A percentile compares a stretch with the other conserved stretches of the same genome.
These are phyloP conservation scores for Netelia fuscicornis DNA, from an alignment of 2,888 invertebrate genomes.

Conservation along the genomic window DNA sequence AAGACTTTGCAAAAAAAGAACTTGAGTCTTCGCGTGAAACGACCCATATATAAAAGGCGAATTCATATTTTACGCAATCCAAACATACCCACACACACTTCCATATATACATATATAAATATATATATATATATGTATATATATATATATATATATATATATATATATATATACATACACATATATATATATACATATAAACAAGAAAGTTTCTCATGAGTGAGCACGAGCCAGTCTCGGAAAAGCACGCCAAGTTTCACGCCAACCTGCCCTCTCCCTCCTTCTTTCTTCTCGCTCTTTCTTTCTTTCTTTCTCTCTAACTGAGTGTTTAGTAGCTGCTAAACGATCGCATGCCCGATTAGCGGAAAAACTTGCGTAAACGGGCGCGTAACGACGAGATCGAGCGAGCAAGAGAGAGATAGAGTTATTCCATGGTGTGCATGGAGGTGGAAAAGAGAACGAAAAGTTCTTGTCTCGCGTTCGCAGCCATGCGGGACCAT, in stretches of 20 bases:
- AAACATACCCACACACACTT: too few relatives aligned
- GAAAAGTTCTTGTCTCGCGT: slow-evolving; percentile 70
- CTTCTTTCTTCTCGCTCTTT: not conserved
- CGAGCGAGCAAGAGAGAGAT: not conserved
- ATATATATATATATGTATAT: not conserved
- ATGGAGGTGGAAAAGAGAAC: slow-evolving; percentile 39
- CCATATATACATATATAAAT: too few relatives aligned
- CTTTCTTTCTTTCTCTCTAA: slow-evolving; percentile 38
- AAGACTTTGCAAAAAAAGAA: too few relatives aligned
- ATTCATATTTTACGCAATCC: not conserved
- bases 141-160: not conserved
- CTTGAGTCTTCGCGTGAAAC: too few relatives aligned
- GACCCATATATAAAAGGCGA: not conserved
- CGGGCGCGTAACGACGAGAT: slow-evolving; percentile 68
- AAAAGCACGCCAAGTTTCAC: slow-evolving; percentile 38
- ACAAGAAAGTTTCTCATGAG: not conserved
- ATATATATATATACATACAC: too few relatives aligned
- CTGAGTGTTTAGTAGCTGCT: slow-evolving; percentile 76
- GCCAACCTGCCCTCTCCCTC: slow-evolving; percentile 21
- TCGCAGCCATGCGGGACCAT: slow-evolving; percentile 71
- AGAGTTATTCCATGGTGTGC: not conserved
- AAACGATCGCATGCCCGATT: slow-evolving; percentile 80
- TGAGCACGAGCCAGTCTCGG: slow-evolving; percentile 36
- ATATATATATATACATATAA: not conserved
- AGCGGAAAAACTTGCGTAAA: slow-evolving; percentile 79